A percentile compares a stretch with the other conserved stretches of the same genome.
Conservation (phyloP, 2,888 invertebrate species). For the Melipona bicolor region DNA sequence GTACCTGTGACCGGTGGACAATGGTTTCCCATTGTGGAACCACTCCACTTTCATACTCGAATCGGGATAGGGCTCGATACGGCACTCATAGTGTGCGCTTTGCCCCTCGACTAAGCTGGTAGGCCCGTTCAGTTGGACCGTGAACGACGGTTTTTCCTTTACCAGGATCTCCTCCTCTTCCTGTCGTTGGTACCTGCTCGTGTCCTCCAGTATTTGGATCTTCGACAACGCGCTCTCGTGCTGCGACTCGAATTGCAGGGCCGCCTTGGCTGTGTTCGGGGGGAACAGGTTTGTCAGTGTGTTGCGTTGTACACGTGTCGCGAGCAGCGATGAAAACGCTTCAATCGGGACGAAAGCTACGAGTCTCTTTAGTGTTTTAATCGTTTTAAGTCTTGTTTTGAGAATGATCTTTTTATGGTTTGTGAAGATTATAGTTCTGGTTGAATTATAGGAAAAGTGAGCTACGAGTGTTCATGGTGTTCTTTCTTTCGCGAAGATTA, state of each 20-base stretch:
- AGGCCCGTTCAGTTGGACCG: constrained; percentile 94
- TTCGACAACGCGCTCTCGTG: constrained; percentile 95
- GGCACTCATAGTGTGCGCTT: constrained; percentile 96
- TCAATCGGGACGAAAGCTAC: not conserved
- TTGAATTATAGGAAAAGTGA: not conserved
- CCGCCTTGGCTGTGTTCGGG: constrained; percentile 90
- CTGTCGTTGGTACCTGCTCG: constrained; percentile 90
- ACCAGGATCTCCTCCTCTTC: constrained; percentile 93
- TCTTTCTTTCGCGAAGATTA: too few relatives aligned
- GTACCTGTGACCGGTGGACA: constrained; percentile 95
- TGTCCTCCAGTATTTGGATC: constrained; percentile 93
- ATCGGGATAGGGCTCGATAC: constrained; percentile 96
- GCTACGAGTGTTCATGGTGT: too few relatives aligned
- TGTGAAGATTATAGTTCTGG: not conserved
- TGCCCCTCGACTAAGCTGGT: constrained; percentile 94
- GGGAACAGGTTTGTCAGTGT: constrained; percentile 68
- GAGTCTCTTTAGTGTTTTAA: not conserved
- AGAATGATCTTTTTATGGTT: not conserved
- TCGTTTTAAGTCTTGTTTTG: not conserved
- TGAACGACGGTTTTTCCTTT: constrained; percentile 93
- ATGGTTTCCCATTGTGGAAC: constrained; percentile 96
- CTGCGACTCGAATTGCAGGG: constrained; percentile 94
- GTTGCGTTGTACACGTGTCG: constrained; percentile 36
- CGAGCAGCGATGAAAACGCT: constrained; percentile 11
- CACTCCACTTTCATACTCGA: constrained; percentile 95